Conservation (phyloP, 1,140 invertebrate genomes). For the Sarcophaga peregrina region DNA sequence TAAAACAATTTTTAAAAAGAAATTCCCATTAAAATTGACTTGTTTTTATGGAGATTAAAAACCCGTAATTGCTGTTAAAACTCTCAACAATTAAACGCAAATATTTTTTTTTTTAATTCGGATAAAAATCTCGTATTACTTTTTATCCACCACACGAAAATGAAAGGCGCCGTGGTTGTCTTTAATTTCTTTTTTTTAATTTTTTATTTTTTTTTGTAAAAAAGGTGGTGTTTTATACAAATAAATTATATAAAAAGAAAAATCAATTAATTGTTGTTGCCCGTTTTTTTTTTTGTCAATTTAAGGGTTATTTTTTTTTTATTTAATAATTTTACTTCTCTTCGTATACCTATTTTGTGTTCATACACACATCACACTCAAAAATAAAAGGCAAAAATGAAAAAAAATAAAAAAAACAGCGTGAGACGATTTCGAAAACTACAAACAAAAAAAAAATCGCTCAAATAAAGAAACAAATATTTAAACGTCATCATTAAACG, state of each 20-base stretch:
- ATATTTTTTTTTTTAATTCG: too few relatives aligned
- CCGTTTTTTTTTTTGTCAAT: background rate
- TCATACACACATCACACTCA: background rate
- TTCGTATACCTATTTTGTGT: background rate
- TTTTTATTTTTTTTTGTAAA: too few relatives aligned
- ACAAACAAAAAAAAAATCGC: background rate
- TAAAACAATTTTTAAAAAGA: too few relatives aligned
- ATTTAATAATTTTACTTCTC: background rate
- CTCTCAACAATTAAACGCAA: too few relatives aligned
- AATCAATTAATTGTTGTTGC: slow-evolving; percentile 8
- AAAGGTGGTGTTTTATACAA: background rate
- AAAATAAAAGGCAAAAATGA: too few relatives aligned
- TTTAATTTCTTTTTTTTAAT: too few relatives aligned
- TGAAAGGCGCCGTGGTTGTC: too few relatives aligned
- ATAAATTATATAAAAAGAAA: background rate
- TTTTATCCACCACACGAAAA: background rate
- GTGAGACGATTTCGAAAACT: slow-evolving; percentile 16
- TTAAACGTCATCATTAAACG: slow-evolving; percentile 28
- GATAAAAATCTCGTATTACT: background rate
- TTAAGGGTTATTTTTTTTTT: slow-evolving; percentile 25
- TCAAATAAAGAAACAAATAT: slow-evolving; percentile 9
- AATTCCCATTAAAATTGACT: too few relatives aligned
- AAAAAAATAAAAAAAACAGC: background rate
- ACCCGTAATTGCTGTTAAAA: too few relatives aligned
- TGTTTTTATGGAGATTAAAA: too few relatives aligned